A percentile compares a stretch with the other conserved stretches of the same genome.
Evolutionary conservation across 2,113 vertebrate genomes (phyloP).

Genomic region (Camelus dromedarius): DNA sequence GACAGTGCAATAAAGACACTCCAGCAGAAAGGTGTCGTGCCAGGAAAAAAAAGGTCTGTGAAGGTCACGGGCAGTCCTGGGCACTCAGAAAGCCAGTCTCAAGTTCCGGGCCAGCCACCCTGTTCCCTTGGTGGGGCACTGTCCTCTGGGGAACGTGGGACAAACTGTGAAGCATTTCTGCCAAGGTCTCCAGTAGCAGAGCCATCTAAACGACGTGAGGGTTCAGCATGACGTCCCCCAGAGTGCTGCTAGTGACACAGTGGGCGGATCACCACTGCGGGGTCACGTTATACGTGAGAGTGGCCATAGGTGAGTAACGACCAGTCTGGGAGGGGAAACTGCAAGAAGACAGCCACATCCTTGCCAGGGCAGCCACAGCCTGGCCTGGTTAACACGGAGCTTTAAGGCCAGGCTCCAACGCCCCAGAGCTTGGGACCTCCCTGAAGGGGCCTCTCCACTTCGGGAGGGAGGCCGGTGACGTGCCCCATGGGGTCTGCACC

Average conservation of each 20-base stretch:
- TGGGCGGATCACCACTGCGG: not conserved
- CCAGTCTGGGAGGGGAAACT: not conserved
- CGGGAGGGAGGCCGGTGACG: not conserved
- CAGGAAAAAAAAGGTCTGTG: not conserved
- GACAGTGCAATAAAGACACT: not conserved
- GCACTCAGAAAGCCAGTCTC: not conserved
- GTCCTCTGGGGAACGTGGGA: not conserved
- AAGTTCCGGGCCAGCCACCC: not conserved
- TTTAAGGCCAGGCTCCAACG: not conserved
- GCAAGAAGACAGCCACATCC: not conserved
- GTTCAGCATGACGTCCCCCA: fast-evolving
- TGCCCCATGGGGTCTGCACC: fast-evolving
- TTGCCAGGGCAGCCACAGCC: not conserved
- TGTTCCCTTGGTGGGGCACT: not conserved
- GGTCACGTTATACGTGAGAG: not conserved
- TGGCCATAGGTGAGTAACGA: not conserved
- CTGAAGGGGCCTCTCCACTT: not conserved
- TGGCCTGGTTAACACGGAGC: not conserved
- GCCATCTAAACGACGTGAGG: not conserved
- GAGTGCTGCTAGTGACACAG: not conserved
- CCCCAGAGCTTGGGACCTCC: not conserved
- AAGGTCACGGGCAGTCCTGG: not conserved
- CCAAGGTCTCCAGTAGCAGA: not conserved
- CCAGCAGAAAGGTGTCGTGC: too few relatives aligned
- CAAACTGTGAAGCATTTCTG: not conserved